A percentile compares a stretch with the other conserved stretches of the same genome.
Conservation (phyloP, 1,140 invertebrate genomes). For the Meloidogyne hapla region DNA sequence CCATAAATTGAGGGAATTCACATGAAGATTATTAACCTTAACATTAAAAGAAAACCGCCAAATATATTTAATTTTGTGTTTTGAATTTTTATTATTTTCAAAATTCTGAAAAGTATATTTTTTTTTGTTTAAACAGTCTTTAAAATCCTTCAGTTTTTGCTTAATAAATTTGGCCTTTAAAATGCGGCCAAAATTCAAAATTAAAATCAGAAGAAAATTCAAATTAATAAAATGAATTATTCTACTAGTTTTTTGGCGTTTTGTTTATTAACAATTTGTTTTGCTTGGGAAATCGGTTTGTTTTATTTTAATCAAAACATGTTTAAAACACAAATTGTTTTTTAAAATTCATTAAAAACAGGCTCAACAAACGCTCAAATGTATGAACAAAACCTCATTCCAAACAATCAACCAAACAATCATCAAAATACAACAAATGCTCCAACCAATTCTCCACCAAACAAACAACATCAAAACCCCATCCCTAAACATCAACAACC, state of each 20-base stretch:
- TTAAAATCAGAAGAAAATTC: not conserved
- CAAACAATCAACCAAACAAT: not conserved
- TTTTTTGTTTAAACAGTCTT: not conserved
- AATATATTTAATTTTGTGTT: not conserved
- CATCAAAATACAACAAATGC: not conserved
- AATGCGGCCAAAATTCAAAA: conserved; percentile 9
- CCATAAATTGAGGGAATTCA: too few relatives aligned
- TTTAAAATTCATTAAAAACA: too few relatives aligned
- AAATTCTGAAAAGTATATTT: not conserved
- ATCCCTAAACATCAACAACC: not conserved
- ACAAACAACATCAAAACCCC: not conserved
- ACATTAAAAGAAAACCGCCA: not conserved
- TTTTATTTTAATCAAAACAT: not conserved
- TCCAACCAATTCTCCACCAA: not conserved
- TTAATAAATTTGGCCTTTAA: not conserved
- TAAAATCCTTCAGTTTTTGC: not conserved
- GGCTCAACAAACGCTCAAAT: too few relatives aligned
- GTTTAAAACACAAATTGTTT: too few relatives aligned
- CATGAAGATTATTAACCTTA: too few relatives aligned
- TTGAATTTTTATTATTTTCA: not conserved
- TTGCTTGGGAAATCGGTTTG: not conserved
- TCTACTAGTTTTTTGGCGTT: not conserved
- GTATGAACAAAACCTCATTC: not conserved
- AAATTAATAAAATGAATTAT: not conserved
- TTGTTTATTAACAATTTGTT: not conserved